A percentile compares a stretch with the other conserved stretches of the same genome.
phyloP scores from a whole-genome alignment of 2,113 vertebrate species.

The Oceanodroma tethys region DNA sequence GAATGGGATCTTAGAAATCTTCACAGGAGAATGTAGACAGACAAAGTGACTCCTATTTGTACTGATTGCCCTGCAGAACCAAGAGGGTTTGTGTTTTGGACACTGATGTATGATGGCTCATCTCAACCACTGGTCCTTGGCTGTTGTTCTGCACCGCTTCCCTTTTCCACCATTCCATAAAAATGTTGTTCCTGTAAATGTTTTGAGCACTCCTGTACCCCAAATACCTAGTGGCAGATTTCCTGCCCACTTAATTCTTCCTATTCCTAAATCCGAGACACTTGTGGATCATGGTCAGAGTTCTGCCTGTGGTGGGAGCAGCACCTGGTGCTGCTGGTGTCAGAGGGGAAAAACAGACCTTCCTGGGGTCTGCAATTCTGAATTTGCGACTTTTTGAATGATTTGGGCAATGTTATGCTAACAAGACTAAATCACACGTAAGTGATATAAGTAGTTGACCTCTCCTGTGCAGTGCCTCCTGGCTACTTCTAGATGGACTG shows the following conservation, averaged over 20 bases:
- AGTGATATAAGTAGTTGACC: fast-evolving
- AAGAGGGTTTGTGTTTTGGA: neutral
- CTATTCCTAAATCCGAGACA: fast-evolving
- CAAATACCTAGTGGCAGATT: neutral
- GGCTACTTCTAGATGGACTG: neutral
- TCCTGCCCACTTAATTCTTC: fast-evolving
- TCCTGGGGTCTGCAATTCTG: fast-evolving
- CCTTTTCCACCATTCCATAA: neutral
- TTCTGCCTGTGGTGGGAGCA: neutral
- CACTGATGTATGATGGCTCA: neutral
- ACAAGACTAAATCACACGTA: fast-evolving
- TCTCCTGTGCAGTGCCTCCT: fast-evolving
- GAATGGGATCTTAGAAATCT: neutral
- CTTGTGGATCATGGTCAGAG: too few relatives aligned
- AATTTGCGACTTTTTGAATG: neutral
- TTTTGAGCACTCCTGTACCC: neutral
- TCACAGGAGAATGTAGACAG: neutral
- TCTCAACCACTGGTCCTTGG: neutral
- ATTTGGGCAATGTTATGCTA: neutral
- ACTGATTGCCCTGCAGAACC: neutral
- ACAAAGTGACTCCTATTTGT: neutral
- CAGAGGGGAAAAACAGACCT: fast-evolving
- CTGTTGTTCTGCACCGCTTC: neutral
- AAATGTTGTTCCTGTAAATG: neutral
- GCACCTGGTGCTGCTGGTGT: neutral